These are phyloP conservation scores for Oxygymnocypris stewartii DNA, from an alignment of 2,113 vertebrate genomes.

Conservation along the genomic window DNA sequence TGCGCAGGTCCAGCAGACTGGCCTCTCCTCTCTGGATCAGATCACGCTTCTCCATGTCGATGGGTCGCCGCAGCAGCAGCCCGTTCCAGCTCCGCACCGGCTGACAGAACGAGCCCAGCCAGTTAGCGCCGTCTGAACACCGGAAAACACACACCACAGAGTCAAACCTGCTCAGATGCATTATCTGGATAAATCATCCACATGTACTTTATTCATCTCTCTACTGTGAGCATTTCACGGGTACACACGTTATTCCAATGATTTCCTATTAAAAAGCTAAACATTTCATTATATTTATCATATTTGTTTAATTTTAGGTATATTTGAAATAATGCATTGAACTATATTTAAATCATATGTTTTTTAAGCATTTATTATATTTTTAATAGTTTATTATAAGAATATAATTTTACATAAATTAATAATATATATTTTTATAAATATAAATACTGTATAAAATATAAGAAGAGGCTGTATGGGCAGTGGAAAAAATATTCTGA, in stretches of 20 bases:
- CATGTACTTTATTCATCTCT: background rate
- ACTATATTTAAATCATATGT: background rate
- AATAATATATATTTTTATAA: background rate
- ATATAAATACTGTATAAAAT: background rate
- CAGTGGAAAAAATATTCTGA: background rate
- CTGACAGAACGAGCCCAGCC: constrained; percentile 95
- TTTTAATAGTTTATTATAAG: background rate
- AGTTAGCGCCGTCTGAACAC: constrained; percentile 90
- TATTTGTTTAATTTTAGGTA: background rate
- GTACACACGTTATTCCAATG: background rate
- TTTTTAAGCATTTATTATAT: background rate
- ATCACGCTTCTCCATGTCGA: constrained; percentile 97
- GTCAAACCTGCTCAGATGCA: background rate
- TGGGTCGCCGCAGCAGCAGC: constrained; percentile 88
- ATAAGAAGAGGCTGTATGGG: background rate
- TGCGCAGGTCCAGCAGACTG: constrained; percentile 90
- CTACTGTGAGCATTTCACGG: background rate
- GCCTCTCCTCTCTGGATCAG: constrained; percentile 89
- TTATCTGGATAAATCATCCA: too few species aligned
- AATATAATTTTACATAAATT: background rate
- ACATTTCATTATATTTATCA: background rate
- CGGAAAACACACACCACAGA: background rate
- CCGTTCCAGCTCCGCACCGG: constrained; percentile 94
- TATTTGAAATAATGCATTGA: background rate
- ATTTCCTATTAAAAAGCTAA: background rate